Percentiles rank a stretch among this genome's conserved stretches.
Evolutionary conservation across 2,113 vertebrate genomes (phyloP).

Genomic region (Centropristis striata): DNA sequence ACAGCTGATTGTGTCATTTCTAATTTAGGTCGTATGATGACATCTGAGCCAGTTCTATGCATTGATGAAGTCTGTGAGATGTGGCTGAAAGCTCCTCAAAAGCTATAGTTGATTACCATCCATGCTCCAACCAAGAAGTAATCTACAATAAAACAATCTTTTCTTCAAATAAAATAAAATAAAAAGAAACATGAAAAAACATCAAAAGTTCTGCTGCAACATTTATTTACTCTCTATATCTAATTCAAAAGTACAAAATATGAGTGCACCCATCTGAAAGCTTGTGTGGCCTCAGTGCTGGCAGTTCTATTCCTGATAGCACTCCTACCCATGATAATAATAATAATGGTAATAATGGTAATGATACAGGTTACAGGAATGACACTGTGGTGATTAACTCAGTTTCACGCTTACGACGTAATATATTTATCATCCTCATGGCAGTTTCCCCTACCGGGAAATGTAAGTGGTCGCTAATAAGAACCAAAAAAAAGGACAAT

Average conservation of each 20-base stretch:
- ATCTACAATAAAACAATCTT: too few species aligned
- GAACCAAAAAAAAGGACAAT: slow-evolving; percentile 26
- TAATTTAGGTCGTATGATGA: too few species aligned
- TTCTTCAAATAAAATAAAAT: too few species aligned
- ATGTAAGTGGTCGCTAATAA: neutral
- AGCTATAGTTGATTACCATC: too few species aligned
- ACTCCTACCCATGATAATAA: slow-evolving; percentile 9
- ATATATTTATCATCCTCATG: slow-evolving; percentile 49
- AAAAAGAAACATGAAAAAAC: too few species aligned
- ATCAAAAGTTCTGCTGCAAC: too few species aligned
- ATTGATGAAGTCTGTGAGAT: too few species aligned
- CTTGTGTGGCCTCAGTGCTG: neutral
- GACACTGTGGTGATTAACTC: slow-evolving; percentile 54
- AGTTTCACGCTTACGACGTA: slow-evolving; percentile 16
- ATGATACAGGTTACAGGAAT: slow-evolving; percentile 56
- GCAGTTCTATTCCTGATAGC: slow-evolving; percentile 9
- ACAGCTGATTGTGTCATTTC: too few species aligned
- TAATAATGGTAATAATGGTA: slow-evolving; percentile 19
- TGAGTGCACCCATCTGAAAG: neutral
- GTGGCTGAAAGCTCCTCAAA: too few species aligned
- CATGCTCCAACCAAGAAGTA: too few species aligned
- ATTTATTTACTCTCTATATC: too few species aligned
- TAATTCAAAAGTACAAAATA: neutral
- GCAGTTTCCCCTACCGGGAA: slow-evolving; percentile 12
- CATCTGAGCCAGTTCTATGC: too few species aligned